Conservation (phyloP, 2,888 invertebrate species). For the Heliconius ethilla region DNA sequence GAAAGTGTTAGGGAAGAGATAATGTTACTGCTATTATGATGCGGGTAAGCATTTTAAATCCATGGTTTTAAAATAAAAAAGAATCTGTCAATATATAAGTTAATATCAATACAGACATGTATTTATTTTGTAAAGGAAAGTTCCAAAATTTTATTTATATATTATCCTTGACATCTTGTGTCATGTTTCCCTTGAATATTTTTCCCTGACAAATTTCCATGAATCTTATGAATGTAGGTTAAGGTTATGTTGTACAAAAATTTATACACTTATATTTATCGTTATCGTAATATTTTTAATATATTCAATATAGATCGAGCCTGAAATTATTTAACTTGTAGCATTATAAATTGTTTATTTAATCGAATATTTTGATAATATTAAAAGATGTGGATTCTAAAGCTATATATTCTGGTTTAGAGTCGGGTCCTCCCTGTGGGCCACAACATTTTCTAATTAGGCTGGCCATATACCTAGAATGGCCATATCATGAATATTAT, state of each 20-base stretch:
- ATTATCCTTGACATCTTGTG: neutral
- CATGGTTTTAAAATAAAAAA: neutral
- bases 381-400: neutral
- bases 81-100: neutral
- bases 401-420: too few species aligned
- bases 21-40: neutral
- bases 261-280: slow-evolving; percentile 12
- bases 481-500: too few species aligned
- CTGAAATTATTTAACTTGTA: neutral
- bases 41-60: neutral
- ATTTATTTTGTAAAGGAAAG: neutral
- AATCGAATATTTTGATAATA: neutral
- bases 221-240: slow-evolving; percentile 32
- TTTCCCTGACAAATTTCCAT: neutral
- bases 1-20: neutral
- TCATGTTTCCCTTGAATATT: neutral
- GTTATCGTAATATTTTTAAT: slow-evolving; percentile 13
- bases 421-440: too few species aligned
- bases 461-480: too few species aligned
- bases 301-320: neutral
- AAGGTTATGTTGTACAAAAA: slow-evolving; percentile 30
- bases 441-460: too few species aligned
- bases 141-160: neutral
- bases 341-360: neutral
- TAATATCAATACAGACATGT: neutral